Conservation (phyloP, 2,797 vertebrate genomes). For the Eulemur mongoz region DNA sequence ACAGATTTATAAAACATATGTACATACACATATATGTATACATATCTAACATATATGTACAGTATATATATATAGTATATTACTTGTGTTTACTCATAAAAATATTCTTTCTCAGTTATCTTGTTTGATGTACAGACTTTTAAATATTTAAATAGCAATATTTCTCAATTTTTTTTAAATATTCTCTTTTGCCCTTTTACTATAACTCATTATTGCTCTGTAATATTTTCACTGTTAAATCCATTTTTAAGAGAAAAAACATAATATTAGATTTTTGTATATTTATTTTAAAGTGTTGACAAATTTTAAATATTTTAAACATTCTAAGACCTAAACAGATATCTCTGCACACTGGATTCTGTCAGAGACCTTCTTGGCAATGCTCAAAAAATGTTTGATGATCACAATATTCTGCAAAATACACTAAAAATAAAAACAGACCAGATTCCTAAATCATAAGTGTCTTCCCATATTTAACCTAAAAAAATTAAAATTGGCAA, state of each 20-base stretch:
- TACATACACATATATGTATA: not conserved
- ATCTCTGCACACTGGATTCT: not conserved
- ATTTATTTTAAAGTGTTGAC: not conserved
- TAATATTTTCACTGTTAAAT: not conserved
- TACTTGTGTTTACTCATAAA: not conserved
- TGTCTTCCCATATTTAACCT: not conserved
- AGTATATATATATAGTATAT: not conserved
- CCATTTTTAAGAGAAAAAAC: not conserved
- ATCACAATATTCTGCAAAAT: not conserved
- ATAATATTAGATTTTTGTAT: not conserved
- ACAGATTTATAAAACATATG: not conserved
- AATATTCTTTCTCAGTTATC: not conserved
- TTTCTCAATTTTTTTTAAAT: not conserved
- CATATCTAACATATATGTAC: not conserved
- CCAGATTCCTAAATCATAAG: not conserved
- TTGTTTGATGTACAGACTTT: not conserved
- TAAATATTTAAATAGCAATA: constrained; percentile 1
- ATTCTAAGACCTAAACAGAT: not conserved
- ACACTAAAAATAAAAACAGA: not conserved
- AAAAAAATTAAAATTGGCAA: not conserved
- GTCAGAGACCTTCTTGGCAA: not conserved
- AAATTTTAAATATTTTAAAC: not conserved
- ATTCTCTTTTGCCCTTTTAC: not conserved
- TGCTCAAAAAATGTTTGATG: not conserved
- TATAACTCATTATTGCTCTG: not conserved